Percentiles rank a stretch among this genome's conserved stretches.
phyloP scores from a whole-genome alignment of 30 jellyfish, hydroid and myxozoan genomes.

The Mastigias papua region DNA sequence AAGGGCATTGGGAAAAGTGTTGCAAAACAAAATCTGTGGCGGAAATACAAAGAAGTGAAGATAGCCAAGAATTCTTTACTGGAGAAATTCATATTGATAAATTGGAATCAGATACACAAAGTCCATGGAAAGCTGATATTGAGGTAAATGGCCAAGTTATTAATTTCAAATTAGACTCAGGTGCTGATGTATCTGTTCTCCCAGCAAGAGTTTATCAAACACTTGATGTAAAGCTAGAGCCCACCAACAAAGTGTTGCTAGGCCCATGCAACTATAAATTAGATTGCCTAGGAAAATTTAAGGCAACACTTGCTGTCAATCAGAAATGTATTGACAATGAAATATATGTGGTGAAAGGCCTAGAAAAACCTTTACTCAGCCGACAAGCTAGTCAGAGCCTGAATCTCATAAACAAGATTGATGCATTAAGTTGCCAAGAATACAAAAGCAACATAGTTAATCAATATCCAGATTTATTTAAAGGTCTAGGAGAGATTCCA shows the following conservation, averaged over 20 bases:
- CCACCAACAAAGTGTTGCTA: slow-evolving; percentile 15
- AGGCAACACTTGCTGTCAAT: slow-evolving; percentile 13
- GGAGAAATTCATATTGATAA: slow-evolving; percentile 23
- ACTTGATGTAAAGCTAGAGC: slow-evolving; percentile 18
- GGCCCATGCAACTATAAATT: slow-evolving; percentile 39
- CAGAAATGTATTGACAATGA: not conserved
- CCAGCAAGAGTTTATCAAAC: slow-evolving; percentile 16
- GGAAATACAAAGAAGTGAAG: not conserved
- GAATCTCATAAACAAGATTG: slow-evolving; percentile 40
- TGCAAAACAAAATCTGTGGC: slow-evolving; percentile 16
- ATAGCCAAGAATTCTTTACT: not conserved
- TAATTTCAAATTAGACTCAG: slow-evolving; percentile 26
- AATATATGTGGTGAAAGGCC: slow-evolving; percentile 32
- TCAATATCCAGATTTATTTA: slow-evolving; percentile 34
- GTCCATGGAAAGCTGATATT: slow-evolving; percentile 21
- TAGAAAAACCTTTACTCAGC: slow-evolving; percentile 47
- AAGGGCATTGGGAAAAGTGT: slow-evolving; percentile 52
- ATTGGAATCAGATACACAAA: not conserved
- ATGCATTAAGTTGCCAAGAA: not conserved
- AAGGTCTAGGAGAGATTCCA: slow-evolving; percentile 46
- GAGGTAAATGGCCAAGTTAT: slow-evolving; percentile 19
- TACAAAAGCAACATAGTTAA: not conserved
- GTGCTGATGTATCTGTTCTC: slow-evolving; percentile 48
- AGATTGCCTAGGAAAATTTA: slow-evolving; percentile 25
- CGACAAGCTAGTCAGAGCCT: slow-evolving; percentile 38